These are phyloP conservation scores for Athrips mouffetella DNA, from an alignment of 2,888 invertebrate genomes.

Conservation along the genomic window DNA sequence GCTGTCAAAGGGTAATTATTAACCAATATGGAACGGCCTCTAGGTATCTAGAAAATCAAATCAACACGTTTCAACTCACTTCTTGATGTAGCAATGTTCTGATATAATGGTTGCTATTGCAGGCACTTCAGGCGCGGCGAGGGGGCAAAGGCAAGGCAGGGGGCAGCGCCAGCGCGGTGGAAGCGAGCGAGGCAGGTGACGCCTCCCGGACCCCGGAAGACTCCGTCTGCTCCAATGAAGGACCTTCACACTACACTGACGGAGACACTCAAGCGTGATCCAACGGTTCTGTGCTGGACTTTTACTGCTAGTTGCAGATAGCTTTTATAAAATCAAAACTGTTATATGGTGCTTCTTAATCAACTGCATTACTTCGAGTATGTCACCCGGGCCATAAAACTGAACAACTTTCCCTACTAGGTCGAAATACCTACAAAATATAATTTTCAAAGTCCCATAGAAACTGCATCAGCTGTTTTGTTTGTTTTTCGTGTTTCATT, in stretches of 20 bases:
- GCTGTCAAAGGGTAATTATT: no score
- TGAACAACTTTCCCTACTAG: no score
- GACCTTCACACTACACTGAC: conserved; percentile 83
- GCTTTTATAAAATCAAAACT: no score
- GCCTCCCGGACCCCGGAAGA: conserved; percentile 93
- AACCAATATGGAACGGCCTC: no score
- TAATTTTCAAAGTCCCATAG: no score
- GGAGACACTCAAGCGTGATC: conserved; percentile 73
- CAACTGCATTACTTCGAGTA: no score
- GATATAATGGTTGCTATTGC: conserved; percentile 21
- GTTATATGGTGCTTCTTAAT: no score
- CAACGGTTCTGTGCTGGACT: neutral
- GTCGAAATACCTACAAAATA: no score
- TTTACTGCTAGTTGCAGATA: no score
- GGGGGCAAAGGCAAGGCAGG: conserved; percentile 75
- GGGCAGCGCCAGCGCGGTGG: conserved; percentile 74
- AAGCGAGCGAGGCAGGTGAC: conserved; percentile 84
- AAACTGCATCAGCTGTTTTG: no score
- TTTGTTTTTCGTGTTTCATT: no score
- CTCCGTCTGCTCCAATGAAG: conserved; percentile 93
- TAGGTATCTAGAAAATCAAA: neutral
- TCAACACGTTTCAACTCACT: conserved; percentile 26
- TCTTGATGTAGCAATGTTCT: neutral
- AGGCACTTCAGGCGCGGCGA: conserved; percentile 88
- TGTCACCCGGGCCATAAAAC: no score